Evolutionary conservation across 2,797 vertebrate species (phyloP).

Genomic region (Chrosomus eos): DNA sequence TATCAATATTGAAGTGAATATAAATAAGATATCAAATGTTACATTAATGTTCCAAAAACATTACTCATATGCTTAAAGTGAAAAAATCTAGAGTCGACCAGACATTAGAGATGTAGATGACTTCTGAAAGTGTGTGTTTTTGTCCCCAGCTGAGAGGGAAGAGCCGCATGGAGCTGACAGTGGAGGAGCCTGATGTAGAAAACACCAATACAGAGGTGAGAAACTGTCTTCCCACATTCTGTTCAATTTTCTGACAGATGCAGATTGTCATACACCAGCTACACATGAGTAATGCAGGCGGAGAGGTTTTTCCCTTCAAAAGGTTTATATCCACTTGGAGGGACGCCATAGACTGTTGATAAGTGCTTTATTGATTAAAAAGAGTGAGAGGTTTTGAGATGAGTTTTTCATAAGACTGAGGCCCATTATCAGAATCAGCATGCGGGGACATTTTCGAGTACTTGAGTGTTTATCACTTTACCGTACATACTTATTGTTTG

Average conservation of each 20-base stretch:
- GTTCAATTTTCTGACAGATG: constrained; percentile 19
- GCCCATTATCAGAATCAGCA: neutral
- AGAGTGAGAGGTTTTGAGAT: neutral
- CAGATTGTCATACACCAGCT: constrained; percentile 23
- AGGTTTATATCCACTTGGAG: constrained; percentile 7
- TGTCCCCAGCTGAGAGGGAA: constrained; percentile 71
- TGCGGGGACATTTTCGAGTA: neutral
- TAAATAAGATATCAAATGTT: neutral
- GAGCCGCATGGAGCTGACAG: constrained; percentile 65
- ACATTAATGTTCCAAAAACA: neutral
- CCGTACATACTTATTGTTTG: neutral
- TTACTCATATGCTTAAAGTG: neutral
- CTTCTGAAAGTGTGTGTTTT: constrained; percentile 37
- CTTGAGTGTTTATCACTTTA: neutral
- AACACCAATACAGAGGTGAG: constrained; percentile 70
- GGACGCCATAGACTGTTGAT: neutral
- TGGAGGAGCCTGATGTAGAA: constrained; percentile 60
- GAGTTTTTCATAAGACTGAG: neutral
- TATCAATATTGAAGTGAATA: neutral
- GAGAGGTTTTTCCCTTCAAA: neutral
- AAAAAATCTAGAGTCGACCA: neutral
- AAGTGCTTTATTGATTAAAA: neutral
- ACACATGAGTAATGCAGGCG: constrained; percentile 10
- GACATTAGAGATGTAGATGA: neutral
- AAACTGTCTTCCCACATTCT: constrained; percentile 16